phyloP scores from a whole-genome alignment of 2,797 vertebrate species.

The Rhynchonycteris naso region DNA sequence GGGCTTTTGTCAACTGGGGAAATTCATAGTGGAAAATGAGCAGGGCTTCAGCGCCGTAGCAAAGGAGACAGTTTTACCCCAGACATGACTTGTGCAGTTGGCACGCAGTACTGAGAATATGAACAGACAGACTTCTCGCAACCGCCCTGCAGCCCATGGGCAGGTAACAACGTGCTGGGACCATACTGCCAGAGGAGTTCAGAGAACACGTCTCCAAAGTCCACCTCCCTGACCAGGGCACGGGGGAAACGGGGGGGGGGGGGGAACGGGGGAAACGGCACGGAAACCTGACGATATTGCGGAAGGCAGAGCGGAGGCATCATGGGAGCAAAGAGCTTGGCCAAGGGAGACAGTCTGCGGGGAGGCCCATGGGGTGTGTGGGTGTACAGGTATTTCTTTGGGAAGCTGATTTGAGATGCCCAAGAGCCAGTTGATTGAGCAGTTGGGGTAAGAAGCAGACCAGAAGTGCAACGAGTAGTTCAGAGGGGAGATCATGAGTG shows the following conservation, averaged over 20 bases:
- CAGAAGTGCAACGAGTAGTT: neutral
- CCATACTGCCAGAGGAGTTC: neutral
- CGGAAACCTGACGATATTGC: neutral
- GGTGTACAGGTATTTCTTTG: neutral
- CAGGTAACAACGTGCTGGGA: neutral
- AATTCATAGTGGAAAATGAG: neutral
- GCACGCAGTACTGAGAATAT: neutral
- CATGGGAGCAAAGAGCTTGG: neutral
- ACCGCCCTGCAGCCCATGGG: neutral
- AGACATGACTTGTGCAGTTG: neutral
- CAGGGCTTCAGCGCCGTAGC: neutral
- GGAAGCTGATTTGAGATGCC: neutral
- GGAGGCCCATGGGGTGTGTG: neutral
- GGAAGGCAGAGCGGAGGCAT: too few species aligned
- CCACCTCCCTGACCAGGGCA: neutral
- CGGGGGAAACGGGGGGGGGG: neutral
- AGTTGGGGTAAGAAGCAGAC: neutral
- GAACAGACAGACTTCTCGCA: neutral
- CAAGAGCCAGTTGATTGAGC: neutral
- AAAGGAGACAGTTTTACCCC: neutral
- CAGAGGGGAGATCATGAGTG: neutral
- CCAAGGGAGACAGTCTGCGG: neutral
- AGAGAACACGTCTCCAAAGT: neutral
- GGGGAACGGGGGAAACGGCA: neutral
- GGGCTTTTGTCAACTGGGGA: neutral